Base-by-base conservation (phyloP, 2,113 vertebrate genomes). In the Microtus pennsylvanicus region DNA sequence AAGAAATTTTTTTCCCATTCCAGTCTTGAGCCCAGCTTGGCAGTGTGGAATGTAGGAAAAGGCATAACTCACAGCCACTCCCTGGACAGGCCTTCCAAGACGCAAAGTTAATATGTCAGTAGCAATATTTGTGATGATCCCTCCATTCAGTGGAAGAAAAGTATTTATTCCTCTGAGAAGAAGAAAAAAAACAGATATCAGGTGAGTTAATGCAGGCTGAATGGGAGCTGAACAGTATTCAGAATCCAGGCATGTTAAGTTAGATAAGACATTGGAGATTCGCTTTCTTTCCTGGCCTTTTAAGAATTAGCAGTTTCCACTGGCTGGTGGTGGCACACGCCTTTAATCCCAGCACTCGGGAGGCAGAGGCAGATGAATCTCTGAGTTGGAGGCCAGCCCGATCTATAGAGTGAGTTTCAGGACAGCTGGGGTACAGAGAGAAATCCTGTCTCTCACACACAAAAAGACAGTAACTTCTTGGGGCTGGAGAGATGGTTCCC, bases 91-190 rank as follows among this genome's bases (percentile, higher is more conserved):
- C 50, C 50, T 90, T 90, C 77, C 91, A 69, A 92, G 87, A 96
- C 82, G 55, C 93, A 94, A 83, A 94, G 72, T 93, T 94, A 96
- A 96, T 95, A 92, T 67, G 70, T 93, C 96, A 91, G 74, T 91
- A 93, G 89, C 70, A 96, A 69, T 96, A 86, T 92, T 94, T 96
- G 91, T 93, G 94, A 93, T 78, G 81, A 87, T 42, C 52, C 67
- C n/a, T 78, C 75, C 67, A 81, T 97, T 94, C 72, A 74, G 72
- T 88, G 88, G 67, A 81, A 94, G 85, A 94, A 72, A 90, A 94
- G 80, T 93, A 93, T 94, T 93, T 95, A 91, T 95, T 95, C 94
- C 82, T 93, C 77, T 95, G 42, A 81, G 33, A 93, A 89, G 81
- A 63, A 95, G 95, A 96, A 26, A n/a, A n/a, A 22, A 55, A 28